Conservation (phyloP, 2,888 invertebrate genomes). For the Ormia ochracea region DNA sequence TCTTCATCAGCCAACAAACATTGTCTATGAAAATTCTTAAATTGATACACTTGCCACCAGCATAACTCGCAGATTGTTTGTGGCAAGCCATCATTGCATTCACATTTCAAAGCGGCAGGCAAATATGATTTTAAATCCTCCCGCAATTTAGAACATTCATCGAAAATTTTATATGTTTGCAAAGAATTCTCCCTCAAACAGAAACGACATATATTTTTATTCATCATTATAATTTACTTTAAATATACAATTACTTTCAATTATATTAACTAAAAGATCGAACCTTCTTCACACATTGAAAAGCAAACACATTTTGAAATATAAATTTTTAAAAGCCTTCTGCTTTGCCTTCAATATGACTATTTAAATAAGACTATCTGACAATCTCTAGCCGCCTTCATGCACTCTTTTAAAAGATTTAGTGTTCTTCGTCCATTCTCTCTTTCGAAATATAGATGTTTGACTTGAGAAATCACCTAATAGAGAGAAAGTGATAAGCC, state of each 20-base stretch:
- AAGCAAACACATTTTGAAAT: constrained; percentile 40
- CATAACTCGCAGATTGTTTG: constrained; percentile 70
- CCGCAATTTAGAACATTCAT: constrained; percentile 61
- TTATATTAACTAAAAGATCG: neutral
- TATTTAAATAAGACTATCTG: neutral
- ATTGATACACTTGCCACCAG: constrained; percentile 66
- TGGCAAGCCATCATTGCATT: constrained; percentile 67
- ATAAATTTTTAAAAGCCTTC: constrained; percentile 20
- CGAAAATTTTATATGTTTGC: constrained; percentile 65
- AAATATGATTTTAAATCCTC: constrained; percentile 64
- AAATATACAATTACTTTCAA: neutral
- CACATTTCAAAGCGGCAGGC: constrained; percentile 64
- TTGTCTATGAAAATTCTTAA: constrained; percentile 67
- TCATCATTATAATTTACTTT: constrained; percentile 54
- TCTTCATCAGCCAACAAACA: constrained; percentile 69
- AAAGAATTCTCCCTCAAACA: constrained; percentile 69
- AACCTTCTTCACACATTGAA: constrained; percentile 23
- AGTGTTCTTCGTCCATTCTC: neutral
- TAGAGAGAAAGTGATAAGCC: neutral
- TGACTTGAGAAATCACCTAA: neutral
- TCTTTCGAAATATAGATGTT: neutral
- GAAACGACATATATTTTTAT: constrained; percentile 69
- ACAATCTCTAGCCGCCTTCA: neutral
- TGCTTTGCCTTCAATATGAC: constrained; percentile 5
- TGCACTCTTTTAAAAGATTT: neutral